Evolutionary conservation across 2,888 invertebrate species (phyloP).

Genomic region (Drosophila melanosoma): DNA sequence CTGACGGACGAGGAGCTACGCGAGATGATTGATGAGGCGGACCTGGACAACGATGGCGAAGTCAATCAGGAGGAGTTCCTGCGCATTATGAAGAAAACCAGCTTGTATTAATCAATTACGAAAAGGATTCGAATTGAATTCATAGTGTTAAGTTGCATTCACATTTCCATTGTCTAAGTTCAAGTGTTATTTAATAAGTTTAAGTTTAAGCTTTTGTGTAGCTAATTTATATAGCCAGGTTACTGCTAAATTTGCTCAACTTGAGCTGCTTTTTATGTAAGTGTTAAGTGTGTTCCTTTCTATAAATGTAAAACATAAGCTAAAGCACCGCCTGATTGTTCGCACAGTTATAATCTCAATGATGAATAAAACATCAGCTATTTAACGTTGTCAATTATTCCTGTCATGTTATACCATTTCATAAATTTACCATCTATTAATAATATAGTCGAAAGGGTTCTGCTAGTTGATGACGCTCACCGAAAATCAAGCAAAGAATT

Average conservation of each 20-base stretch:
- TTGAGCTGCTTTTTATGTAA: constrained; percentile 30
- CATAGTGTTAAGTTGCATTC: constrained; percentile 33
- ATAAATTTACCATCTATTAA: not conserved
- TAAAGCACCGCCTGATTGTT: constrained; percentile 65
- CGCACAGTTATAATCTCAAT: constrained; percentile 53
- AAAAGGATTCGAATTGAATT: constrained; percentile 38
- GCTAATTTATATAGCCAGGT: constrained; percentile 21
- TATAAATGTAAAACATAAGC: constrained; percentile 34
- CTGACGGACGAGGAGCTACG: constrained; percentile 98
- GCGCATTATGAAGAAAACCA: constrained; percentile 98
- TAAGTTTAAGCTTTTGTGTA: constrained; percentile 41
- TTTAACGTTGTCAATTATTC: constrained; percentile 48
- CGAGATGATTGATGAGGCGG: constrained; percentile 99
- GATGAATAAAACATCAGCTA: constrained; percentile 51
- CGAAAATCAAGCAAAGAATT: not conserved
- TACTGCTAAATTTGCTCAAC: constrained; percentile 28
- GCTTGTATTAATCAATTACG: constrained; percentile 89
- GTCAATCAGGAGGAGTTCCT: constrained; percentile 98
- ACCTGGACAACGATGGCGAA: constrained; percentile 97
- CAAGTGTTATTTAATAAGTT: constrained; percentile 39
- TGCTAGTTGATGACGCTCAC: not conserved
- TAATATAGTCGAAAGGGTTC: not conserved
- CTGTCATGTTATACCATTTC: not conserved
- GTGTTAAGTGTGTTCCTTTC: constrained; percentile 37
- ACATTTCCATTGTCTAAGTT: constrained; percentile 33